A percentile compares a stretch with the other conserved stretches of the same genome.
phyloP scores from a whole-genome alignment of 2,113 vertebrate genomes.

The Enhydra lutris region DNA sequence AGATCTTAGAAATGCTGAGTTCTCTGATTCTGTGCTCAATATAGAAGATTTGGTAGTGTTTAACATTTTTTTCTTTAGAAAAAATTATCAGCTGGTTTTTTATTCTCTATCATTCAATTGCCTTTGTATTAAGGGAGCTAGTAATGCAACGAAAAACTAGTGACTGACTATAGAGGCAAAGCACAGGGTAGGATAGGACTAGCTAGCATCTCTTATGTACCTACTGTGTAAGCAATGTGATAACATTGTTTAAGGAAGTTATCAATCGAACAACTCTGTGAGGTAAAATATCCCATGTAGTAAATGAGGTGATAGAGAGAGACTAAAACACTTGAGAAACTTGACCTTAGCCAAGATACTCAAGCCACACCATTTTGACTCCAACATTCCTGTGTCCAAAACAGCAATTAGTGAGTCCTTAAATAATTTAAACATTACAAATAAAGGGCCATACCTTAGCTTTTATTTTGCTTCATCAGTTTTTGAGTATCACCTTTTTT shows the following conservation, averaged over 20 bases:
- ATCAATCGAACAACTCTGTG: neutral
- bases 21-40: neutral
- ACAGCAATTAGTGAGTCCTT: neutral
- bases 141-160: neutral
- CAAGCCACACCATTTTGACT: neutral
- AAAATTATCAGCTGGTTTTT: neutral
- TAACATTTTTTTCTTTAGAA: neutral
- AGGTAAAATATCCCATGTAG: neutral
- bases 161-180: neutral
- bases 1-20: slow-evolving; percentile 1
- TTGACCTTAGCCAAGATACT: neutral
- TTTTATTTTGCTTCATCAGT: neutral
- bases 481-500: neutral
- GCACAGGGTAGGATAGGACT: neutral
- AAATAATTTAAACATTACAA: neutral
- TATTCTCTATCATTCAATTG: neutral
- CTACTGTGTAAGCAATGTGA: neutral
- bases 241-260: neutral
- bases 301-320: neutral
- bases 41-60: neutral
- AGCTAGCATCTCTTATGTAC: neutral
- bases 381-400: neutral
- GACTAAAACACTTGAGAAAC: neutral
- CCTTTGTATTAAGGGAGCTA: neutral
- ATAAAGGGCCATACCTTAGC: neutral